Base-by-base conservation (phyloP, 2,113 vertebrate species). In the Notechis scutatus region DNA sequence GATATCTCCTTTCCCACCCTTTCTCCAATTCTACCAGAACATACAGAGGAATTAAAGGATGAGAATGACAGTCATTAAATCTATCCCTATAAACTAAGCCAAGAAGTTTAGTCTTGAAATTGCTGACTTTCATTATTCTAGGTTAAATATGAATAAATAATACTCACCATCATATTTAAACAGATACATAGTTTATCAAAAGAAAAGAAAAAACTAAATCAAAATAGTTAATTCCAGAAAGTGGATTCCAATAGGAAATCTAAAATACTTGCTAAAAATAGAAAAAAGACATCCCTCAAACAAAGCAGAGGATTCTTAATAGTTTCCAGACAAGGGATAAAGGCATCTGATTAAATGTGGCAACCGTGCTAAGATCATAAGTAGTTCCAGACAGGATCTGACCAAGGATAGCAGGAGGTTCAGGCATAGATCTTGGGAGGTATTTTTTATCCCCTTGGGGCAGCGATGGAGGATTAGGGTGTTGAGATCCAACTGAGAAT, bases 291-390 rank as follows among this genome's bases (percentile, higher is more conserved):
- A 18, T 45, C 20, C 34, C 59, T 55, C 34, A 54, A 5, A 45
- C 47, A 50, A 69, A 74, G 50, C 39, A n/a, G 5, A n/a, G 7
- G n/a, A 55, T 39, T 42, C 26, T 89, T 88, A 74, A 12, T 55
- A 92, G 1, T 42, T 81, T 88, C 34, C n/a, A 89, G 24, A 29
- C 50, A 89, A 39, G 10, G 86, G 74, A 55, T 92, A 94, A 94
- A 94, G 88, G 64, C 89, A 95, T 81, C 54, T 86, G 47, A 91
- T 92, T 85, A 90, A 87, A 94, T 93, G 93, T 89, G 0, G 1
- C 91, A 93, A 81, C 93, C 10, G 0, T 56, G 87, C 45, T 52
- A 92, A 90, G 18, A 0, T 0, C 0, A 1, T 10, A 34, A 94
- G 93, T 95, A 86, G 92, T 94, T 94, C 90, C 24, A 0, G 61